Conservation (phyloP, 2,797 vertebrate genomes). For the Premnoplex brunnescens region DNA sequence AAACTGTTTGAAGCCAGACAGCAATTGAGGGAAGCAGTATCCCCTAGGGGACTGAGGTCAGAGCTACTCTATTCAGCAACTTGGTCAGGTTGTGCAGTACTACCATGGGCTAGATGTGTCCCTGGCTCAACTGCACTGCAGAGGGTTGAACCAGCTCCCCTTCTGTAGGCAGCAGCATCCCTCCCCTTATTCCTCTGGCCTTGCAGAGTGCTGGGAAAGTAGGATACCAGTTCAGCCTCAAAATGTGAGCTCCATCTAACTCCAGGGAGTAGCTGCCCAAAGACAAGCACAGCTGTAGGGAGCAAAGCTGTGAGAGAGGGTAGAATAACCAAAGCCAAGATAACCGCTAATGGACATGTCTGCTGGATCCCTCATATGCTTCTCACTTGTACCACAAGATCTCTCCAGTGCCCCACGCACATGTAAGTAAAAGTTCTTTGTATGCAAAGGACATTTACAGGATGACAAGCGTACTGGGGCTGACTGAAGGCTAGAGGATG, state of each 20-base stretch:
- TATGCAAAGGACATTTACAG: not conserved
- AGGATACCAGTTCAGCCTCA: not conserved
- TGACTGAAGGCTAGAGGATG: not conserved
- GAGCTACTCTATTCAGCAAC: not conserved
- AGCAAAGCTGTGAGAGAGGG: not conserved
- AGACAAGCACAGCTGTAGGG: not conserved
- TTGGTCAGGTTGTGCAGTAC: not conserved
- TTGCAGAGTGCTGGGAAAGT: not conserved
- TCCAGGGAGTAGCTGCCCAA: rapidly evolving
- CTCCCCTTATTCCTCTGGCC: not conserved
- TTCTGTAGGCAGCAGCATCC: not conserved
- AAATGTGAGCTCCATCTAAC: not conserved
- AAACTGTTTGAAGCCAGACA: not conserved
- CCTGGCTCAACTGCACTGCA: not conserved
- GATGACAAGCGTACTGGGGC: no score
- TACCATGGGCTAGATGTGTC: not conserved
- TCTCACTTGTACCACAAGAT: not conserved
- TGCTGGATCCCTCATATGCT: not conserved
- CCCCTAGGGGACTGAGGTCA: not conserved
- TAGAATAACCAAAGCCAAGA: not conserved
- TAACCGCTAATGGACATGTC: not conserved
- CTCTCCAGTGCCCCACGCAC: not conserved
- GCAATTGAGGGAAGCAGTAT: not conserved
- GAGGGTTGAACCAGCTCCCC: not conserved
- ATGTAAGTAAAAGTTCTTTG: not conserved